These are phyloP conservation scores for Drosophila ustulata DNA, from an alignment of 2,888 invertebrate species.

Conservation along the genomic window DNA sequence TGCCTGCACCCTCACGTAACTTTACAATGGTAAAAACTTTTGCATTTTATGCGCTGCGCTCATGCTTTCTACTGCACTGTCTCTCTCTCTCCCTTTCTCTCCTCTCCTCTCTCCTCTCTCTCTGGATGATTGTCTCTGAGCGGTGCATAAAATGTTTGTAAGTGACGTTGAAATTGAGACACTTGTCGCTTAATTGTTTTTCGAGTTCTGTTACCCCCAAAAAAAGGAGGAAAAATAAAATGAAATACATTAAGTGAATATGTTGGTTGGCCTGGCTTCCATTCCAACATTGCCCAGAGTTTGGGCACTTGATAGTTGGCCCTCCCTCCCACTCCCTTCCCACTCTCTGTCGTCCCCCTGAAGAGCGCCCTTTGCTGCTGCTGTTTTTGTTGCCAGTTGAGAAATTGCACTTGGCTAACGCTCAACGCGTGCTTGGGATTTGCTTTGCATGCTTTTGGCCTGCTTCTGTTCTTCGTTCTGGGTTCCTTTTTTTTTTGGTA, in stretches of 20 bases:
- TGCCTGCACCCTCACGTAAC: slow-evolving; percentile 59
- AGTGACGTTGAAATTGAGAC: slow-evolving; percentile 82
- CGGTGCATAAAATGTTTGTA: slow-evolving; percentile 81
- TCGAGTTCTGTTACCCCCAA: slow-evolving; percentile 68
- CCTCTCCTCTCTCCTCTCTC: no score
- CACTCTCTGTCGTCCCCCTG: not conserved
- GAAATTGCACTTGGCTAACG: slow-evolving; percentile 66
- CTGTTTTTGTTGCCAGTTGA: slow-evolving; percentile 65
- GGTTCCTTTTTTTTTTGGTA: slow-evolving; percentile 14
- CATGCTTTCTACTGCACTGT: slow-evolving; percentile 10
- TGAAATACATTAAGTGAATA: slow-evolving; percentile 59
- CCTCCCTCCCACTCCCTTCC: not conserved
- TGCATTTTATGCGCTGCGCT: slow-evolving; percentile 64
- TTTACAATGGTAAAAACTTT: slow-evolving; percentile 76
- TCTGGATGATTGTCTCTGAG: slow-evolving; percentile 50
- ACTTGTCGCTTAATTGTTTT: slow-evolving; percentile 82
- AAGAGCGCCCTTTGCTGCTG: slow-evolving; percentile 6
- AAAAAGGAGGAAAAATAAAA: slow-evolving; percentile 49
- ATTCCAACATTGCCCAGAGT: slow-evolving; percentile 26
- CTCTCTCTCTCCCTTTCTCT: not conserved
- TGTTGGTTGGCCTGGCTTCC: slow-evolving; percentile 55
- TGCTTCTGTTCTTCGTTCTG: slow-evolving; percentile 46
- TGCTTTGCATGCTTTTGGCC: slow-evolving; percentile 54
- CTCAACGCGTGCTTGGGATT: slow-evolving; percentile 66
- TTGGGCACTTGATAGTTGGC: slow-evolving; percentile 30